Base-by-base conservation (phyloP, 2,888 invertebrate genomes). In the Dynastes maya region DNA sequence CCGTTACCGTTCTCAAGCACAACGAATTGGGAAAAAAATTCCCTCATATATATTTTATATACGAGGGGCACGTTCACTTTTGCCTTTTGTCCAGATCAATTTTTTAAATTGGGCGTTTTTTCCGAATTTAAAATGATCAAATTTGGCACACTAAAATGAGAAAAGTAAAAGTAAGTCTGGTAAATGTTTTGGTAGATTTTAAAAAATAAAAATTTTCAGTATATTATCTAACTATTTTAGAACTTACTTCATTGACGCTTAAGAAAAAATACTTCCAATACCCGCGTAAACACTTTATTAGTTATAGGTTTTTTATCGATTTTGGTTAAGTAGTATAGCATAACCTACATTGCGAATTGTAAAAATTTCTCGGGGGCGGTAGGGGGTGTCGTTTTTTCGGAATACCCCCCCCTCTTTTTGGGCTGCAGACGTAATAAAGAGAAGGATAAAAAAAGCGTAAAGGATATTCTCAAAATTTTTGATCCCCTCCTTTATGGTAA, bases 91-190 rank as follows among this genome's bases (percentile, higher is more conserved):
- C n/a, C 70, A 55, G 55, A 71, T 71, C 70, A 53, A 32, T 61
- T 58, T 61, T 61, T 61, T 61, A 40, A 72, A 72, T 72, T 72
- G 27, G 32, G 6, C 11, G 22, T 61, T 61, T 72, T 40, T 71
- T 71, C 22, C 27, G 13, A 27, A 51, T 68, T 51, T 22, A 32
- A 68, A 68, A 29, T 63, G 29, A 32, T 5, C 2, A 2, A 63
- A 63, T 51, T 51, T 27, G 68, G 29, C 9, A 27, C 51, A n/a
- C 37, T 65, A 65, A 68, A 51, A 16, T 51, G 2, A 68, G 13
- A 9, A 9, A 51, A 68, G 68, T 68, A 68, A 68, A 68, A 68
- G 68, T 68, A 49, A 53, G 29, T 6, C 27, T 68, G 11, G 22
- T 49, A 45, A 22, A 27, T 68, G 37, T 68, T 68, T 27, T 49